These are phyloP conservation scores for Xiphophorus couchianus DNA, from an alignment of 2,113 vertebrate genomes.

Conservation along the genomic window DNA sequence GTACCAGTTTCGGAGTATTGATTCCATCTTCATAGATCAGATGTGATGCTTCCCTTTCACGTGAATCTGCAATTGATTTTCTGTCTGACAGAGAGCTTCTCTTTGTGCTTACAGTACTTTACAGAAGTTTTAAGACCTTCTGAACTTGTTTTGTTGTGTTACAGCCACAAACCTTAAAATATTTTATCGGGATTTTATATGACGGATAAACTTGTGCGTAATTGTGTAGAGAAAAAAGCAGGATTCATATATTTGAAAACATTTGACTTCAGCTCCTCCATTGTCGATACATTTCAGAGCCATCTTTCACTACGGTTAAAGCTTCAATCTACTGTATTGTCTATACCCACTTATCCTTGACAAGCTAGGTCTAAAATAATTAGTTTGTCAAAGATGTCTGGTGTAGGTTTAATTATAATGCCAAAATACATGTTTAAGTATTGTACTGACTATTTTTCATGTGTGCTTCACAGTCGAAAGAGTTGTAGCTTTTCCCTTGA, in stretches of 20 bases:
- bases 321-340: no score
- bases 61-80: constrained; percentile 52
- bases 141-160: not conserved
- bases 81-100: constrained; percentile 43
- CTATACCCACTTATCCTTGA: no score
- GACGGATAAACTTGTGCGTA: not conserved
- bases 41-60: constrained; percentile 44
- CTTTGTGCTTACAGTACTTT: constrained; percentile 6
- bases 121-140: not conserved
- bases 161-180: not conserved
- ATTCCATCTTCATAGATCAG: constrained; percentile 40
- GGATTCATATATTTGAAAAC: not conserved
- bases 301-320: no score
- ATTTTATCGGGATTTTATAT: not conserved
- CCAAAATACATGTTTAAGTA: no score
- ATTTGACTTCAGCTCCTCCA: no score
- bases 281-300: no score
- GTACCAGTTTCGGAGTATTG: constrained; percentile 68
- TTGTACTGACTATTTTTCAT: not conserved
- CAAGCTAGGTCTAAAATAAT: not conserved
- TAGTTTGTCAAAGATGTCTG: not conserved
- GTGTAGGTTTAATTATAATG: no score
- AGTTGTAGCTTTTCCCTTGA: not conserved
- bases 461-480: not conserved
- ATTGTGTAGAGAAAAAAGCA: not conserved